Percentiles rank a stretch among this genome's conserved stretches.
Evolutionary conservation across 2,888 invertebrate genomes (phyloP).

Genomic region (Caenorhabditis uteleia): DNA sequence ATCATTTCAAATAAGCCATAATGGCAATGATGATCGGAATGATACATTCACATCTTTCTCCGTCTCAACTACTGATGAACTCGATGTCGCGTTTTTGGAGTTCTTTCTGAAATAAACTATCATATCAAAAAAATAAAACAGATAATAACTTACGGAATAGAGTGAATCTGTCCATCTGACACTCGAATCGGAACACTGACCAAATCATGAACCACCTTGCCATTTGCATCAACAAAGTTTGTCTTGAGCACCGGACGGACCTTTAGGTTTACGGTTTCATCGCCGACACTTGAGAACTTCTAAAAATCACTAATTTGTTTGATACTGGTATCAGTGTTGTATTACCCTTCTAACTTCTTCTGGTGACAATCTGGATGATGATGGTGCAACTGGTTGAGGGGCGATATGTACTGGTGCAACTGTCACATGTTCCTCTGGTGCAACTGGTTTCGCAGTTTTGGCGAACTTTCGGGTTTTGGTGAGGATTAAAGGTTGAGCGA

Average conservation of each 20-base stretch:
- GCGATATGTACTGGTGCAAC: slow-evolving; percentile 13
- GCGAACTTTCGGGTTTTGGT: slow-evolving; percentile 15
- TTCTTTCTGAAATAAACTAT: slow-evolving; percentile 21
- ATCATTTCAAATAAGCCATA: slow-evolving; percentile 21
- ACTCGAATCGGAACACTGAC: slow-evolving; percentile 60
- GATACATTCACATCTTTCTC: slow-evolving; percentile 35
- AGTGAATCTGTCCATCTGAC: slow-evolving; percentile 41
- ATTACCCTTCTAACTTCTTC: slow-evolving; percentile 33
- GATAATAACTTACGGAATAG: slow-evolving; percentile 22
- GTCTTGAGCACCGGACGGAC: slow-evolving; percentile 61
- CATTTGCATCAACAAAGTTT: slow-evolving; percentile 64
- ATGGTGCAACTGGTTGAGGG: neutral
- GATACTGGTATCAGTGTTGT: neutral
- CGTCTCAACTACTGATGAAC: slow-evolving; percentile 28
- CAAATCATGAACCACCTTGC: slow-evolving; percentile 58
- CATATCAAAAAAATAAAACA: neutral
- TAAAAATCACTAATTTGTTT: slow-evolving; percentile 1
- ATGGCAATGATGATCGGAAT: slow-evolving; percentile 34
- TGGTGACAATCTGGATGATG: slow-evolving; percentile 14
- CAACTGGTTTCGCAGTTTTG: slow-evolving; percentile 13
- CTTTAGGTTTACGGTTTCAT: slow-evolving; percentile 56
- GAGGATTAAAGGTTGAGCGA: slow-evolving; percentile 31
- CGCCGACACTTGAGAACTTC: slow-evolving; percentile 33
- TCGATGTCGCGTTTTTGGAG: slow-evolving; percentile 28
- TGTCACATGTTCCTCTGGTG: slow-evolving; percentile 17